Conservation (phyloP, 2,113 vertebrate genomes). For the Pomatostomus ruficeps region DNA sequence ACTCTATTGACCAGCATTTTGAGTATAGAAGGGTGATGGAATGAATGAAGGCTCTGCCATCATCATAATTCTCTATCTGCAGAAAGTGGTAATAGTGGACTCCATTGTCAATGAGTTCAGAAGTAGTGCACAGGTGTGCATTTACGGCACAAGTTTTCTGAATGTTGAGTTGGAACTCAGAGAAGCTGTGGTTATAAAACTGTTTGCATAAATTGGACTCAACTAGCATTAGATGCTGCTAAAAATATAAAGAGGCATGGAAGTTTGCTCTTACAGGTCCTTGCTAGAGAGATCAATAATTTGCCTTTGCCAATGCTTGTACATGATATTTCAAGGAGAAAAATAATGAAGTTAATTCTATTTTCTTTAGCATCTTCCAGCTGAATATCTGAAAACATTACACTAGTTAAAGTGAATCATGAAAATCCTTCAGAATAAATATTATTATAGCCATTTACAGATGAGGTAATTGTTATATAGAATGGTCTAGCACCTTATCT, state of each 20-base stretch:
- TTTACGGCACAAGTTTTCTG: not conserved
- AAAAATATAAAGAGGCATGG: not conserved
- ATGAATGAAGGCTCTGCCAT: not conserved
- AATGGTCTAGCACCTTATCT: not conserved
- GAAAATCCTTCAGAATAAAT: not conserved
- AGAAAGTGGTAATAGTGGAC: not conserved
- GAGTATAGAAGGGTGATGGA: not conserved
- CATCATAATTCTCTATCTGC: not conserved
- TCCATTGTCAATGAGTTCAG: not conserved
- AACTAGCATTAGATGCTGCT: not conserved
- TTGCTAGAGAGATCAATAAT: not conserved
- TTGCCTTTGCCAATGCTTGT: not conserved
- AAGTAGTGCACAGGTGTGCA: not conserved
- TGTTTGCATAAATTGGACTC: not conserved
- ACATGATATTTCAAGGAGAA: not conserved
- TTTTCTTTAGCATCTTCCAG: not conserved
- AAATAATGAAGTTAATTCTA: not conserved
- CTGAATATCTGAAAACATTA: not conserved
- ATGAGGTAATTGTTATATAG: not conserved
- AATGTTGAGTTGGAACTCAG: not conserved
- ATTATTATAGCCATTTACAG: not conserved
- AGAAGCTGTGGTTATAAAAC: not conserved
- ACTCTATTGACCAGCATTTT: not conserved
- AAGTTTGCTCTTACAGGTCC: not conserved
- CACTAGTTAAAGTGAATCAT: not conserved